These are phyloP conservation scores for Sinocyclocheilus maitianheensis DNA, from an alignment of 2,113 vertebrate genomes.

Conservation along the genomic window DNA sequence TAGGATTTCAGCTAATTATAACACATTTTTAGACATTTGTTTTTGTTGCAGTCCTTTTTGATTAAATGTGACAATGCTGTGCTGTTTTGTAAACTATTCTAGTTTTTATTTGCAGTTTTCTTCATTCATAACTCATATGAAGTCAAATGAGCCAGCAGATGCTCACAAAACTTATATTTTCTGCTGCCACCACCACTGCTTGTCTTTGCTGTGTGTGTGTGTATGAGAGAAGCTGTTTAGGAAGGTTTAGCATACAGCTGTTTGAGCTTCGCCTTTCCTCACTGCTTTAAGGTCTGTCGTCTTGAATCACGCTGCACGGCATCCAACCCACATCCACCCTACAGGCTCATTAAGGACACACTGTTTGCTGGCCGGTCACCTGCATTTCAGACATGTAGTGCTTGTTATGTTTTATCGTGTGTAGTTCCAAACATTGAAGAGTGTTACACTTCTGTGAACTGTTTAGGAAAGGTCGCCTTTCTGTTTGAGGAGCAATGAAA, in stretches of 20 bases:
- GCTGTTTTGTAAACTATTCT: not conserved
- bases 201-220: conserved; percentile 31
- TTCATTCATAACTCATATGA: not conserved
- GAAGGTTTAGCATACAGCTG: conserved; percentile 56
- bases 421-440: conserved; percentile 37
- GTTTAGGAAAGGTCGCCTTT: conserved; percentile 45
- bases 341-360: not conserved
- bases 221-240: conserved; percentile 23
- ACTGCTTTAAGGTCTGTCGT: not conserved
- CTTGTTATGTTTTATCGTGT: conserved; percentile 4
- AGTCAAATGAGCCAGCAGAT: conserved; percentile 30
- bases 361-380: not conserved
- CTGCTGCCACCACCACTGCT: conserved; percentile 9
- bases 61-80: not conserved
- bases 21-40: not conserved
- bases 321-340: conserved; percentile 1
- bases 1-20: too few species aligned
- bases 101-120: not conserved
- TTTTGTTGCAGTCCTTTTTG: not conserved
- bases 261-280: conserved; percentile 32
- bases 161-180: conserved; percentile 45
- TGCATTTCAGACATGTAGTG: not conserved
- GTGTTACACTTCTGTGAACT: conserved; percentile 51
- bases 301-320: conserved; percentile 6
- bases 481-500: conserved; percentile 49